Evolutionary conservation across 2,113 vertebrate genomes (phyloP), one percentile per base, ranked within the genome.

Genomic region (Etheostoma spectabile): DNA sequence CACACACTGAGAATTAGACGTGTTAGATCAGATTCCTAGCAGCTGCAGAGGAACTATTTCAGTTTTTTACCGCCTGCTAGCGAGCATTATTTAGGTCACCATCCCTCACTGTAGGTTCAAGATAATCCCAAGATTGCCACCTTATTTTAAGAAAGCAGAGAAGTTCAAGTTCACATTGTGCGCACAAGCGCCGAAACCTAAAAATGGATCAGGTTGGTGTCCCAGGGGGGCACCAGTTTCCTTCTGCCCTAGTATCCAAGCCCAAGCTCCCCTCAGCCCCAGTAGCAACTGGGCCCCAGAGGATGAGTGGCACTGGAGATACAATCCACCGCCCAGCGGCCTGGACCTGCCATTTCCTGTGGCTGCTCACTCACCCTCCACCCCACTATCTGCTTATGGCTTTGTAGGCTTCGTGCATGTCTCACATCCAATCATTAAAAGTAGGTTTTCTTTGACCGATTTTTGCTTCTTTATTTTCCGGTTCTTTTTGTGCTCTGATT

Each of bases 51-150:
- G 38, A 42, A 42, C 38, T 42, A 42, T 85, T 77, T 79, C 60
- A 75, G 68, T 84, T 72, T 42, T 88, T 74, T 64, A 51, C 79
- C 0, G 66, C 77, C 86, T 90, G 90, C 77, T 82, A 78, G 72
- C 66, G 18, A 69, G 66, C 82, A 90, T 89, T 91, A 94, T 93
- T 86, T 93, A 94, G 93, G 94, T 94, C 92, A 92, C 75, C 84
- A 64, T 83, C 82, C 53, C 88, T 86, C 80, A 71, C 89, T 88
- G 80, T 89, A 90, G 91, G 87, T 93, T 93, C 88, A 85, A 87
- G 81, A 90, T 94, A 95, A 94, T 95, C 93, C 94, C 89, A 91
- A 94, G 93, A 95, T 95, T 94, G 93, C 85, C 91, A 91, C 88
- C 77, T 93, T 94, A 95, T 95, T 95, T 95, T 95, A 94, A 93